A percentile compares a stretch with the other conserved stretches of the same genome.
Conservation (phyloP, 2,888 invertebrate species). For the Dermolepida albohirtum region DNA sequence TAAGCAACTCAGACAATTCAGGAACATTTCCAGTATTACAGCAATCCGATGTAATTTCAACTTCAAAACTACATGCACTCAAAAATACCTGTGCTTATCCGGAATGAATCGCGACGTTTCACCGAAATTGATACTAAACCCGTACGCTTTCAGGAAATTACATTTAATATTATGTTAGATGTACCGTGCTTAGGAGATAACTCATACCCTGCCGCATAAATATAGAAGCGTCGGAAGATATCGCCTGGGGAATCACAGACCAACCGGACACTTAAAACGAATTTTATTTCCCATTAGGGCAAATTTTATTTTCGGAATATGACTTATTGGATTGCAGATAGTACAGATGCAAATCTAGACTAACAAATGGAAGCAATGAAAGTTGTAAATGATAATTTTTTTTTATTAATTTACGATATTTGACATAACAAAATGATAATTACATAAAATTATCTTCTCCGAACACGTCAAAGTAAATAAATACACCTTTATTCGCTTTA, state of each 20-base stretch:
- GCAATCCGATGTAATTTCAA: conserved; percentile 7
- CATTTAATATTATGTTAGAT: conserved; percentile 39
- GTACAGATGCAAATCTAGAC: not conserved
- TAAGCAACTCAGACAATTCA: conserved; percentile 10
- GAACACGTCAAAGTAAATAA: too few species aligned
- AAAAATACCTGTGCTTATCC: conserved; percentile 28
- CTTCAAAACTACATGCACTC: conserved; percentile 1
- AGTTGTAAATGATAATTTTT: too few species aligned
- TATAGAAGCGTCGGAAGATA: conserved; percentile 28
- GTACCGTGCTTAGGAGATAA: conserved; percentile 38
- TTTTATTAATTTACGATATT: too few species aligned
- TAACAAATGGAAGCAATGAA: too few species aligned
- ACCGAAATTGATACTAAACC: conserved; percentile 27
- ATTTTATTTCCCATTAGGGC: conserved; percentile 30
- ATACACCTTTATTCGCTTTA: too few species aligned
- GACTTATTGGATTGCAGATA: conserved; percentile 6
- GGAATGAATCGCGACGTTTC: conserved; percentile 25
- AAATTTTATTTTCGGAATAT: conserved; percentile 30
- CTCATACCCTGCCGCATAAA: conserved; percentile 30
- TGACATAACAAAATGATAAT: too few species aligned
- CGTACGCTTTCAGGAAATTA: conserved; percentile 35
- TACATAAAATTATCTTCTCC: too few species aligned
- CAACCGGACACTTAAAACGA: conserved; percentile 30
- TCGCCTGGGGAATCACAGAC: conserved; percentile 24
- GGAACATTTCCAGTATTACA: not conserved